These are phyloP conservation scores for Apotomis turbidana DNA, from an alignment of 2,888 invertebrate genomes.

Conservation along the genomic window DNA sequence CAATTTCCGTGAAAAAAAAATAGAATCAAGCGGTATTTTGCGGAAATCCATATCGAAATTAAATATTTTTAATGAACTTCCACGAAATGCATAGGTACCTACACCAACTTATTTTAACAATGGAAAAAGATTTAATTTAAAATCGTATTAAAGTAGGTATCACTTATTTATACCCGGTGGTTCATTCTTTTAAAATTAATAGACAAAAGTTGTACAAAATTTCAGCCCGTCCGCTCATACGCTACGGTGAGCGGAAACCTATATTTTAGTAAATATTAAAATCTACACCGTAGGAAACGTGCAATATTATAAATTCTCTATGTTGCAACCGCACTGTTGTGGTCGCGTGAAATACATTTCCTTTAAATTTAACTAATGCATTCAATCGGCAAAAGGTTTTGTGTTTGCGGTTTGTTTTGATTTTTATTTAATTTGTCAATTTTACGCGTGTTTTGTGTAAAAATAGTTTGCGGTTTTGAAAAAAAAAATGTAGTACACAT, in stretches of 20 bases:
- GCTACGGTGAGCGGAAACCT: conserved; percentile 45
- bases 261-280: conserved; percentile 41
- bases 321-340: conserved; percentile 59
- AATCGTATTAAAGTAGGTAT: not conserved
- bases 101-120: too few species aligned
- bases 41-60: too few species aligned
- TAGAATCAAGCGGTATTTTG: too few species aligned
- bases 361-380: conserved; percentile 65
- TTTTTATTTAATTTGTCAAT: conserved; percentile 19
- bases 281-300: conserved; percentile 30
- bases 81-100: too few species aligned
- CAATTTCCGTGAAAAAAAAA: too few species aligned
- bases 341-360: conserved; percentile 61
- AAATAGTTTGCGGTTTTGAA: not conserved
- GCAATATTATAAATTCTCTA: conserved; percentile 42
- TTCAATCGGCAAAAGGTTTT: conserved; percentile 49
- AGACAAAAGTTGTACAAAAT: conserved; percentile 50
- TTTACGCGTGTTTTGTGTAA: not conserved
- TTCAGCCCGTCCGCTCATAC: conserved; percentile 45
- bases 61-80: too few species aligned
- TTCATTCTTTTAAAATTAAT: conserved; percentile 48
- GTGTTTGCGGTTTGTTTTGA: conserved; percentile 18
- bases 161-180: conserved; percentile 28
- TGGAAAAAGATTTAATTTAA: not conserved
- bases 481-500: not conserved